Percentiles rank a stretch among this genome's conserved stretches.
phyloP scores from a whole-genome alignment of 53 echinoderm and acorn worm species.

The Mesocentrotus franciscanus region DNA sequence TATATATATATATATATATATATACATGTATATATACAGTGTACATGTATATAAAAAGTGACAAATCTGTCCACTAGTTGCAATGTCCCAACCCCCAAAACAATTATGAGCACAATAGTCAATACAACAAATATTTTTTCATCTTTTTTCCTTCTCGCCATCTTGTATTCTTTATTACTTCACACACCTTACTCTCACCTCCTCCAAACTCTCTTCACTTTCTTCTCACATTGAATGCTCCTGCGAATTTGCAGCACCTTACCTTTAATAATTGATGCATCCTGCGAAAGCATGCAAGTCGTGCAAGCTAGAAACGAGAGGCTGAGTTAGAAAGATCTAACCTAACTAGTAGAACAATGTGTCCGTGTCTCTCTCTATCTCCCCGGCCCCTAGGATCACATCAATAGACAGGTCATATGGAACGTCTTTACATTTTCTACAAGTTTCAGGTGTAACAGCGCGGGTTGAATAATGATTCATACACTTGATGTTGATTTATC shows the following conservation, averaged over 20 bases:
- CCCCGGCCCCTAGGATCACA: no score
- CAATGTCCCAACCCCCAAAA: no score
- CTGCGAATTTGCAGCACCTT: not conserved
- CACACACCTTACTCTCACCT: not conserved
- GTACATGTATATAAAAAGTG: no score
- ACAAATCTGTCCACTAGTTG: no score
- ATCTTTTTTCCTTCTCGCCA: not conserved
- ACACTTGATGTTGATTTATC: not conserved
- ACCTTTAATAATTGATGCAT: slow-evolving; percentile 9
- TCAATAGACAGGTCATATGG: not conserved
- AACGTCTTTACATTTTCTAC: not conserved
- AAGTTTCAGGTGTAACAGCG: not conserved
- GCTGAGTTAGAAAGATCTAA: not conserved
- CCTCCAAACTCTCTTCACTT: not conserved
- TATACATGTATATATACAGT: no score
- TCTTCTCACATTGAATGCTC: not conserved
- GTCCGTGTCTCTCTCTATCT: not conserved
- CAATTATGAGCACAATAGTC: no score
- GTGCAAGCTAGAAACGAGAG: not conserved
- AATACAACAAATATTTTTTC: no score
- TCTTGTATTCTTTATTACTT: not conserved
- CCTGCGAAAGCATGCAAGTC: not conserved
- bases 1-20: no score
- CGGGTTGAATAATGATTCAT: no score
- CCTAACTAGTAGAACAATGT: not conserved